Evolutionary conservation across 2,113 vertebrate species (phyloP), one percentile per base, ranked within the genome.

Genomic region (Gallinago paraguaiae): DNA sequence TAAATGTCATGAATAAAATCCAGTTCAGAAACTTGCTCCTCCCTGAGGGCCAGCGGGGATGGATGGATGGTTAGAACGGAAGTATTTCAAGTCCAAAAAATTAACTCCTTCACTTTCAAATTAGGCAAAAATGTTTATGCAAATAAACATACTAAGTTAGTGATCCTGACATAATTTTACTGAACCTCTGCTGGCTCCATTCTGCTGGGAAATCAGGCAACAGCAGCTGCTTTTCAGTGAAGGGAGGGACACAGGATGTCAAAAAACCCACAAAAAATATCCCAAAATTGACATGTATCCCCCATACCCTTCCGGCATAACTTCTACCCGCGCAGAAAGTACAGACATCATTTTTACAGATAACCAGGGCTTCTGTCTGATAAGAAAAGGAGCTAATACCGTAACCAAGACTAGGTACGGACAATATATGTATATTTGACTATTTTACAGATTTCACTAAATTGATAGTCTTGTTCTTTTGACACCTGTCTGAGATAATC

Each of bases 401-500:
- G 48, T 33, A 91, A 60, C 77, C 53, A 63, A 70, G 65, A 51
- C 37, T 24, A 59, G 48, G 53, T 8, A 48, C 78, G 70, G 57
- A 87, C 65, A 59, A 56, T 50, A 17, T 51, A 56, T 17, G 57
- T 63, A 20, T 76, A 53, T 65, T 69, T 74, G 87, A 70, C 75
- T 54, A 0, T 72, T 90, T 69, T 39, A 88, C 43, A 90, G 79
- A 92, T 88, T 70, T 50, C 85, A 63, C 64, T 86, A 57, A 83
- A 93, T 80, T 59, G 74, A 88, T 87, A 57, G 65, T 22, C 85
- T 77, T 92, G 93, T 76, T 90, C 78, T 88, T 72, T 15, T 83
- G 92, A 83, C 56, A 85, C 39, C 69, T 94, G 79, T 37, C 92
- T 67, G 54, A 90, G 93, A 96, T 90, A 95, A 90, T 72, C 37